Percentiles rank a stretch among this genome's conserved stretches.
These are phyloP conservation scores for Scartelaos histophorus DNA, from an alignment of 2,113 vertebrate species.

Conservation along the genomic window DNA sequence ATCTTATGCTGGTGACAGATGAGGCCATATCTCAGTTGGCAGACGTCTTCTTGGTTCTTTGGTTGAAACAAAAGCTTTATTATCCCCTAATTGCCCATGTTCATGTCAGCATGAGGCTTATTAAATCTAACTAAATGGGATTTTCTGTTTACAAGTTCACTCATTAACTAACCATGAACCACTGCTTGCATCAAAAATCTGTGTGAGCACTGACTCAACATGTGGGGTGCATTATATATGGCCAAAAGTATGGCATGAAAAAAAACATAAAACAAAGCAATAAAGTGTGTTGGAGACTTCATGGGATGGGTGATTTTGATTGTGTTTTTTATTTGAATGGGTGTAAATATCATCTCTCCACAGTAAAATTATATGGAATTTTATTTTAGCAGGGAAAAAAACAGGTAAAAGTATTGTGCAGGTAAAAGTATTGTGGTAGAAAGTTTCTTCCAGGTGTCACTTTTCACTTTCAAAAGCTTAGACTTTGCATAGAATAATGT, in stretches of 20 bases:
- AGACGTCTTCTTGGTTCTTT: slow-evolving; percentile 30
- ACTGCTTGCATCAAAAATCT: slow-evolving; percentile 8
- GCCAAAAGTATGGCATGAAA: neutral
- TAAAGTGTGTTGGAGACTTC: slow-evolving; percentile 27
- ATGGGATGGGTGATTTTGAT: slow-evolving; percentile 16
- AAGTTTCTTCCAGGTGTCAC: slow-evolving; percentile 32
- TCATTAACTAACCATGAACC: neutral
- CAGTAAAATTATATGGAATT: slow-evolving; percentile 12
- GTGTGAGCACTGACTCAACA: slow-evolving; percentile 15
- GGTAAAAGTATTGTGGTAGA: slow-evolving; percentile 25
- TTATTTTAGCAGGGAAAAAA: slow-evolving; percentile 13
- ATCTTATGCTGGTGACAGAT: slow-evolving; percentile 44
- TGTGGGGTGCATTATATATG: neutral
- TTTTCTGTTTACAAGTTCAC: slow-evolving; percentile 33
- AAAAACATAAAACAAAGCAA: slow-evolving; percentile 1
- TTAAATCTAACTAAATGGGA: slow-evolving; percentile 47
- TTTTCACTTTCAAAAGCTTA: slow-evolving; percentile 12
- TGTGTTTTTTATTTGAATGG: slow-evolving; percentile 23
- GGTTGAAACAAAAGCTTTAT: slow-evolving; percentile 36
- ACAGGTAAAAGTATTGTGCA: slow-evolving; percentile 26
- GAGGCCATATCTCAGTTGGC: slow-evolving; percentile 35
- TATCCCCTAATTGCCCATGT: slow-evolving; percentile 53
- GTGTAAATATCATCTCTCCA: slow-evolving; percentile 16
- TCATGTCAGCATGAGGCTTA: slow-evolving; percentile 53
- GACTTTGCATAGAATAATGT: slow-evolving; percentile 10